These are phyloP conservation scores for Pogoniulus pusillus DNA, from an alignment of 2,797 vertebrate genomes.

Conservation along the genomic window DNA sequence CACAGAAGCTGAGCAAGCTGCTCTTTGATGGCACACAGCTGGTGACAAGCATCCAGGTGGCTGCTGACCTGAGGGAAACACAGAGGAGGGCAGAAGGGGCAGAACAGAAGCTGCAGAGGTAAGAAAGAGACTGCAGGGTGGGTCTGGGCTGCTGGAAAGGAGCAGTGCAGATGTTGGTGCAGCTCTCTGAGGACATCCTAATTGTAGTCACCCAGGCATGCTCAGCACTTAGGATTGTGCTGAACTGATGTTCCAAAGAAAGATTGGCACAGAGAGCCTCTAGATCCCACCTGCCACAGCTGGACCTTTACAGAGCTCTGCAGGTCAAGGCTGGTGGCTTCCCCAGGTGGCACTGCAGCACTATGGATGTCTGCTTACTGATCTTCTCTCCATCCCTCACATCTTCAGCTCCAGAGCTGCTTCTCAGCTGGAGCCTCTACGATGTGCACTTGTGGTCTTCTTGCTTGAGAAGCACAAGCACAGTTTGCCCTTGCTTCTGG, in stretches of 20 bases:
- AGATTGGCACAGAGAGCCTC: not conserved
- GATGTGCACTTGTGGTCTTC: accelerated
- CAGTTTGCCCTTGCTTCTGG: not conserved
- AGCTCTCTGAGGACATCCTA: not conserved
- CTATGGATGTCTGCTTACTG: accelerated
- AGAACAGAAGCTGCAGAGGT: conserved; percentile 80
- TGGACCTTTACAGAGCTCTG: not conserved
- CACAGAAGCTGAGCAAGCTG: conserved; percentile 78
- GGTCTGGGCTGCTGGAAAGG: not conserved
- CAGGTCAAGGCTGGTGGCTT: not conserved
- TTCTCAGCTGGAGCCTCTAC: not conserved
- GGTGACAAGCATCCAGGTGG: conserved; percentile 83
- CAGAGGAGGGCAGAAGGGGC: conserved; percentile 75
- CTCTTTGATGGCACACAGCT: conserved; percentile 74
- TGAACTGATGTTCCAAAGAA: not conserved
- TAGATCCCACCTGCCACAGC: not conserved
- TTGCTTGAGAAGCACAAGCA: not conserved
- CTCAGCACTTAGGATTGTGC: no score
- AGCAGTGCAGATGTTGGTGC: not conserved
- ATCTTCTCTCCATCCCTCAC: not conserved
- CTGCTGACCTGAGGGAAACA: conserved; percentile 79
- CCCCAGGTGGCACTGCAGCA: not conserved
- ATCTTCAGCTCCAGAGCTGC: not conserved
- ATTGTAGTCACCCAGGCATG: not conserved
- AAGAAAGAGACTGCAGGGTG: not conserved